Evolutionary conservation across 1,140 invertebrate genomes (phyloP).

Genomic region (Papilio polyxenes): DNA sequence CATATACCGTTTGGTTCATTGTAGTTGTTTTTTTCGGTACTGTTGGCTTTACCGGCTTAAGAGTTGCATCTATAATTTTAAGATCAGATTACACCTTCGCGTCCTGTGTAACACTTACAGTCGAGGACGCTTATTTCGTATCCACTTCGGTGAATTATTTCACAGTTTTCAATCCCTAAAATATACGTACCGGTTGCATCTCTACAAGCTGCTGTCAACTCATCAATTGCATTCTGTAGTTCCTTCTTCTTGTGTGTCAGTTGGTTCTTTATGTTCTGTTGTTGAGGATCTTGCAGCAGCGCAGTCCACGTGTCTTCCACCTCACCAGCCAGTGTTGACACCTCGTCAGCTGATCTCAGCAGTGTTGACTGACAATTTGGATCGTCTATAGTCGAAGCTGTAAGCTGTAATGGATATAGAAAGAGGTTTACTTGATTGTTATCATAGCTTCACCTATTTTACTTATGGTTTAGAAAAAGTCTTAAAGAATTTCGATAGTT

Average conservation of each 20-base stretch:
- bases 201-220: slow-evolving; percentile 21
- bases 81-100: too few species aligned
- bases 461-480: too few species aligned
- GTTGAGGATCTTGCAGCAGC: neutral
- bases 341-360: slow-evolving; percentile 16
- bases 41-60: slow-evolving; percentile 14
- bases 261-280: neutral
- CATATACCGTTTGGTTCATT: neutral
- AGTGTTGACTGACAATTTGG: slow-evolving; percentile 30
- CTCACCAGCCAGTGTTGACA: neutral
- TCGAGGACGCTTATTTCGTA: too few species aligned
- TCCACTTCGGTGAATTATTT: neutral
- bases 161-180: neutral
- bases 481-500: too few species aligned
- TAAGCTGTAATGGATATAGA: slow-evolving; percentile 2
- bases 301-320: slow-evolving; percentile 23
- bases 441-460: too few species aligned
- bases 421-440: neutral
- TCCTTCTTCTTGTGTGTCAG: neutral
- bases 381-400: slow-evolving; percentile 38
- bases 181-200: slow-evolving; percentile 5
- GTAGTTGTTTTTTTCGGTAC: neutral
- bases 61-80: slow-evolving; percentile 11
- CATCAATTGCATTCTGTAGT: neutral
- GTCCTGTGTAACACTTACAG: too few species aligned